A percentile compares a stretch with the other conserved stretches of the same genome.
Conservation (phyloP, 2,888 invertebrate species). For the Disparrhopalites patrizii region DNA sequence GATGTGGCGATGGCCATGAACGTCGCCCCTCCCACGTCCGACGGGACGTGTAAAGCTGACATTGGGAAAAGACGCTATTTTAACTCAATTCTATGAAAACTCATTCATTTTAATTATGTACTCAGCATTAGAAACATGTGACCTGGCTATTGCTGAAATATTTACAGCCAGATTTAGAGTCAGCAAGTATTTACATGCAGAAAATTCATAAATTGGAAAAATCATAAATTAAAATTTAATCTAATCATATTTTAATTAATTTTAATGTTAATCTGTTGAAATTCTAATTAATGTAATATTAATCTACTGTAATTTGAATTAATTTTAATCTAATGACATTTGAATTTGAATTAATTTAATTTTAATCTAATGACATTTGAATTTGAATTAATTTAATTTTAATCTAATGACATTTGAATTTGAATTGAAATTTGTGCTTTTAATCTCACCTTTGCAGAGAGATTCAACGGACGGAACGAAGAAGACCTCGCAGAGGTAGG, state of each 20-base stretch:
- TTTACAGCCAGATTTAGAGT: too few relatives aligned
- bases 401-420: background rate
- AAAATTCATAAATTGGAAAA: too few relatives aligned
- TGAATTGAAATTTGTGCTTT: background rate
- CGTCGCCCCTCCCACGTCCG: slow-evolving; percentile 87
- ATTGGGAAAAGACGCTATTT: slow-evolving; percentile 43
- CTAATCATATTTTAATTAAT: too few relatives aligned
- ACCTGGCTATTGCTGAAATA: too few relatives aligned
- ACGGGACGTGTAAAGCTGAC: slow-evolving; percentile 73
- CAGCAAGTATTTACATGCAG: too few relatives aligned
- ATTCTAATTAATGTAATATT: too few relatives aligned
- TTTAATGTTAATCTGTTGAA: too few relatives aligned
- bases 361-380: background rate
- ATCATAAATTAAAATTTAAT: too few relatives aligned
- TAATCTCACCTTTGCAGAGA: slow-evolving; percentile 31
- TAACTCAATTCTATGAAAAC: too few relatives aligned
- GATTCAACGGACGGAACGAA: slow-evolving; percentile 62
- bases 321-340: background rate
- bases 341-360: background rate
- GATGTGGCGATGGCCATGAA: slow-evolving; percentile 92
- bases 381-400: background rate
- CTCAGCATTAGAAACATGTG: too few relatives aligned
- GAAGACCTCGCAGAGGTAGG: slow-evolving; percentile 64
- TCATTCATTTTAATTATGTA: too few relatives aligned
- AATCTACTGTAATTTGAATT: too few relatives aligned